Conservation (phyloP, 2,888 invertebrate genomes). For the Lymantria monacha region DNA sequence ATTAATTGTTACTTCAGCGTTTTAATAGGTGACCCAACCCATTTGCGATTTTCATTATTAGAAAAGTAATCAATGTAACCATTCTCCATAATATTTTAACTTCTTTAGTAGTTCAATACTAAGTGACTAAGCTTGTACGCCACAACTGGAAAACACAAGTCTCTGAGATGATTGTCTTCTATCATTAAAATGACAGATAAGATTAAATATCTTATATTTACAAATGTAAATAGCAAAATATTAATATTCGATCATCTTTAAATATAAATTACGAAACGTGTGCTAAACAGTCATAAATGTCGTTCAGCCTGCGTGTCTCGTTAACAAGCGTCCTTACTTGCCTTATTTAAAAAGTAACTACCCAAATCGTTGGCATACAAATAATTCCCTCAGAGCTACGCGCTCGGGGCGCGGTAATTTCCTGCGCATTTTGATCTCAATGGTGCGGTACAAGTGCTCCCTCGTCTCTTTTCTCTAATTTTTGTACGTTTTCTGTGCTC, state of each 20-base stretch:
- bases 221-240: too few species aligned
- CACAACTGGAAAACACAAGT: too few species aligned
- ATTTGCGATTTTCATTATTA: too few species aligned
- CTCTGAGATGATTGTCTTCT: too few species aligned
- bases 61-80: too few species aligned
- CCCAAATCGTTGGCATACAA: slow-evolving; percentile 74
- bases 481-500: slow-evolving; percentile 79
- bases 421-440: slow-evolving; percentile 81
- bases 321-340: slow-evolving; percentile 68
- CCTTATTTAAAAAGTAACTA: slow-evolving; percentile 76
- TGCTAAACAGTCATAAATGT: slow-evolving; percentile 44
- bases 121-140: too few species aligned
- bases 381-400: slow-evolving; percentile 64
- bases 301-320: slow-evolving; percentile 53
- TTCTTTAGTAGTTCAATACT: too few species aligned
- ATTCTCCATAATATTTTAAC: too few species aligned
- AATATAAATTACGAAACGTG: slow-evolving; percentile 23
- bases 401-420: slow-evolving; percentile 74
- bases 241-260: slow-evolving; percentile 5
- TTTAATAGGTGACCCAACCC: too few species aligned
- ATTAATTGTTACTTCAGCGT: too few species aligned
- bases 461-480: slow-evolving; percentile 79
- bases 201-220: too few species aligned
- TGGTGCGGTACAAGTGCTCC: slow-evolving; percentile 80
- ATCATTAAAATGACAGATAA: too few species aligned